Base-by-base conservation (phyloP, 2,113 vertebrate genomes). In the Crotalus viridis region DNA sequence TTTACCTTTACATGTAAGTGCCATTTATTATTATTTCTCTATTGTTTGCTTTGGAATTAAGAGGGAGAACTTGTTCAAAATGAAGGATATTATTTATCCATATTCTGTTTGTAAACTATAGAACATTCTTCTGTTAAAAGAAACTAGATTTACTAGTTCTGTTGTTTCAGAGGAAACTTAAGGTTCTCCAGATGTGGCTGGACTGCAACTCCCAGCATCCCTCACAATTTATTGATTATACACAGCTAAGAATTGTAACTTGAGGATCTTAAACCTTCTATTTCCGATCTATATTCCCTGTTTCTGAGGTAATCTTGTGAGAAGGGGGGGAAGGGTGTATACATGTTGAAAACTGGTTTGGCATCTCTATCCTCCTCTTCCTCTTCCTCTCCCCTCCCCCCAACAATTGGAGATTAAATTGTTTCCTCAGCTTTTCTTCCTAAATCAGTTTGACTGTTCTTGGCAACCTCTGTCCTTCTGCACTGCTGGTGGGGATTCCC, bases 391-490 rank as follows among this genome's bases (percentile, higher is more conserved):
- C 3, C 21, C 21, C 5, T 26, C 64, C 5, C 4, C 3, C 26
- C 59, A 96, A 93, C 81, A 93, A 95, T 94, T 94, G 95, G 95
- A 95, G 95, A 93, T 95, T 94, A 96, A 92, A 96, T 1, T 0
- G 81, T 95, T 97, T 96, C 96, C 96, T 97, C 94, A 92, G 96
- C 94, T 96, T 96, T 95, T 96, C 94, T 95, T 95, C 95, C 93
- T 97, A 97, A 96, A 96, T 97, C 96, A 97, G 89, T 87, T 90
- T 95, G 95, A 96, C 95, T 93, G 89, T 92, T 96, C 95, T 97
- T 97, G 97, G 97, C 97, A 95, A 95, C 94, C 95, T 91, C 94
- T 59, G 43, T 85, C 91, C 89, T 95, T 95, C 1, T 94, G 95
- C 95, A 93, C 97, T 95, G 96, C 96, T 95, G 91, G 93, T 12